A percentile compares a stretch with the other conserved stretches of the same genome.
These are phyloP conservation scores for Stratiomys singularior DNA, from an alignment of 2,888 invertebrate species.

Conservation along the genomic window DNA sequence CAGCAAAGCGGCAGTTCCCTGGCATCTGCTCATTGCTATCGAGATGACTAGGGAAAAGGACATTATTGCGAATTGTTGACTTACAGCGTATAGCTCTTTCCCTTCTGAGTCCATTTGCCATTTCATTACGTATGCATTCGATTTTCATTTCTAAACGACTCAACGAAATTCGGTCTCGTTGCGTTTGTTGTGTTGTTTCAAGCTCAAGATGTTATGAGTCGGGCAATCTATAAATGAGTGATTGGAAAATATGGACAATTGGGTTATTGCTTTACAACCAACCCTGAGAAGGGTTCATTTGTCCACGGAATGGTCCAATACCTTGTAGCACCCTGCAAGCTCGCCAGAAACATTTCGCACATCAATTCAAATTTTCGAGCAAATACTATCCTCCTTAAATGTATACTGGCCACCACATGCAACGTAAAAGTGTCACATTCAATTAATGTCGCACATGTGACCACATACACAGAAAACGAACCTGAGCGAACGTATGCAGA, in stretches of 20 bases:
- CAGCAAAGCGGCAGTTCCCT: conserved; percentile 15
- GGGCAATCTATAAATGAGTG: conserved; percentile 52
- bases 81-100: conserved; percentile 40
- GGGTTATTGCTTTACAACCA: conserved; percentile 41
- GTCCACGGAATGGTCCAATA: background rate
- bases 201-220: conserved; percentile 10
- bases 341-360: background rate
- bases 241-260: conserved; percentile 55
- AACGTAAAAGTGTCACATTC: conserved; percentile 9
- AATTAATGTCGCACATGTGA: background rate
- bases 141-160: conserved; percentile 44
- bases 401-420: background rate
- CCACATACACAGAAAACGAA: background rate
- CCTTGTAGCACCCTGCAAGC: background rate
- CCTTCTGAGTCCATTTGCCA: conserved; percentile 39
- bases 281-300: background rate
- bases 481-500: background rate
- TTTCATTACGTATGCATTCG: conserved; percentile 50
- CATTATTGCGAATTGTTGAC: conserved; percentile 40
- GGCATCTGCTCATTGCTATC: background rate
- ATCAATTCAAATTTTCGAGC: background rate
- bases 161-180: background rate
- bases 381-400: background rate
- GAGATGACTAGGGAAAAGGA: conserved; percentile 15
- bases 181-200: conserved; percentile 5